Conservation (phyloP, 2,113 vertebrate genomes). For the Xenopus laevis region DNA sequence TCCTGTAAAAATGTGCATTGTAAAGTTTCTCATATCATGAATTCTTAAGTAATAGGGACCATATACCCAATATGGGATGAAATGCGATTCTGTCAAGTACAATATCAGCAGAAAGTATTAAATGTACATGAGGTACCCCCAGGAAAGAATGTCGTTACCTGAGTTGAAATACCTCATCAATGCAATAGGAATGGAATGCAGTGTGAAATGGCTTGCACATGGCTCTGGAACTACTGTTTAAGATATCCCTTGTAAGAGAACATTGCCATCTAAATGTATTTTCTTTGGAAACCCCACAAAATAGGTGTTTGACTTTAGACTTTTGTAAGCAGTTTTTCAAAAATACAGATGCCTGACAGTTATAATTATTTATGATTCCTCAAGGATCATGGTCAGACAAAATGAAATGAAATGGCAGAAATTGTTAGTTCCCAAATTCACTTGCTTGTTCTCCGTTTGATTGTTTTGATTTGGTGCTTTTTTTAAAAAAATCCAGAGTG, state of each 20-base stretch:
- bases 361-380: no score
- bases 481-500: no score
- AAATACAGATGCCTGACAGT: no score
- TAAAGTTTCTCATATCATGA: constrained; percentile 1
- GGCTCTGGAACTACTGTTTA: constrained; percentile 7
- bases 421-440: no score
- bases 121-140: constrained; percentile 3
- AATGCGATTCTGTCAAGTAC: constrained; percentile 13
- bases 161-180: not conserved
- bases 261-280: not conserved
- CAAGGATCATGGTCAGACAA: no score
- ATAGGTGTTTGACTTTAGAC: not conserved
- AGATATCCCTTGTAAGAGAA: not conserved
- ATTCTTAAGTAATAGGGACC: constrained; percentile 17
- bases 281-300: not conserved
- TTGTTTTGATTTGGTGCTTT: no score
- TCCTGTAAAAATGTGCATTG: not conserved
- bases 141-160: constrained; percentile 25
- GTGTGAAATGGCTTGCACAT: constrained; percentile 31
- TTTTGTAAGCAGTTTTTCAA: not conserved
- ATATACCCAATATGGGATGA: not conserved
- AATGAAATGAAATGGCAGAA: no score
- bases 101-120: constrained; percentile 13
- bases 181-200: constrained; percentile 11
- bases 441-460: no score